A percentile compares a stretch with the other conserved stretches of the same genome.
Evolutionary conservation across 1,140 invertebrate species (phyloP).

Genomic region (Acromyrmex charruanus): DNA sequence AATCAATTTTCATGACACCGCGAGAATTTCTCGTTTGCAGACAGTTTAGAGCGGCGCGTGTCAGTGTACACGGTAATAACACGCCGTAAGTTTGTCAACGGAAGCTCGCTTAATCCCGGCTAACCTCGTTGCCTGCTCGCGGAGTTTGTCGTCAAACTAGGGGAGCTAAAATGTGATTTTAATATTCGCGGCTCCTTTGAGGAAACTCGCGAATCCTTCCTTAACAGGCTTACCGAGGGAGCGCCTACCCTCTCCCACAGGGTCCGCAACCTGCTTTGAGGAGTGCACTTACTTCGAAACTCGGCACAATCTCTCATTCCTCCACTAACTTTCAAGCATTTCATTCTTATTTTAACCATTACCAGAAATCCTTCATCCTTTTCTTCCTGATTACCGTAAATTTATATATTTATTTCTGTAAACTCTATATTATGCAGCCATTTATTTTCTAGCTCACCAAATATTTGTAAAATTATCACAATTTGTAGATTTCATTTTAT

Average conservation of each 20-base stretch:
- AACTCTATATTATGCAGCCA: not conserved
- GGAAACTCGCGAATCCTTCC: constrained; percentile 79
- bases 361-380: not conserved
- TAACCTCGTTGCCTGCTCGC: constrained; percentile 77
- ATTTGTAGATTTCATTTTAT: constrained; percentile 4
- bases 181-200: constrained; percentile 83
- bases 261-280: constrained; percentile 78
- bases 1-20: constrained; percentile 45
- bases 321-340: constrained; percentile 63
- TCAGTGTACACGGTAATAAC: constrained; percentile 51
- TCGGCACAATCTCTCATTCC: constrained; percentile 78
- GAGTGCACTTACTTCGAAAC: constrained; percentile 78
- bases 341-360: constrained; percentile 55
- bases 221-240: constrained; percentile 80
- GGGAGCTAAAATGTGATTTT: constrained; percentile 83
- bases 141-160: constrained; percentile 77
- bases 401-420: constrained; percentile 5
- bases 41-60: constrained; percentile 62
- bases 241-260: constrained; percentile 63
- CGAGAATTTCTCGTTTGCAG: constrained; percentile 66
- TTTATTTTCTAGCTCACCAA: not conserved
- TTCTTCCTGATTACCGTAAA: not conserved
- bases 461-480: not conserved
- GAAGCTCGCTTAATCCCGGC: constrained; percentile 78
- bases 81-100: constrained; percentile 68